A percentile compares a stretch with the other conserved stretches of the same genome.
These are phyloP conservation scores for Ametastegia equiseti DNA, from an alignment of 2,888 invertebrate genomes.

Conservation along the genomic window DNA sequence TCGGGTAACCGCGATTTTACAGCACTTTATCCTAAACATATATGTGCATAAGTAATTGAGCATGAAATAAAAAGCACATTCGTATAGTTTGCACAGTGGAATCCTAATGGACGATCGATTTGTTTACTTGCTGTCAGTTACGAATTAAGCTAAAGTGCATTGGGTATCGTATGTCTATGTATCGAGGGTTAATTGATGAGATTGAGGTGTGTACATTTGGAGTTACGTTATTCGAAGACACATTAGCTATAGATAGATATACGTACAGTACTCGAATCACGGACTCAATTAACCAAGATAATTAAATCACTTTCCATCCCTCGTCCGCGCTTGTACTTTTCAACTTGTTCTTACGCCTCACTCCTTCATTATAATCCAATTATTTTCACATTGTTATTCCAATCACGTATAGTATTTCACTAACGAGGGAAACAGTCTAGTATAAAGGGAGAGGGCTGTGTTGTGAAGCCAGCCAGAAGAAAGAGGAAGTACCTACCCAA, in stretches of 20 bases:
- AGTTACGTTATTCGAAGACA: neutral
- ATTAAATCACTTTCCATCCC: constrained; percentile 22
- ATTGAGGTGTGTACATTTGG: neutral
- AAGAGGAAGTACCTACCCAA: neutral
- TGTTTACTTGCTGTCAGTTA: constrained; percentile 25
- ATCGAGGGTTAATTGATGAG: constrained; percentile 5
- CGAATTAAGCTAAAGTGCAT: constrained; percentile 28
- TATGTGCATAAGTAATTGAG: neutral
- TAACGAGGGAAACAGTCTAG: constrained; percentile 32
- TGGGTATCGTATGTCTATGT: constrained; percentile 1
- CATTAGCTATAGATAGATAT: neutral
- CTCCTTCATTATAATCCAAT: constrained; percentile 4
- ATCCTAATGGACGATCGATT: constrained; percentile 34
- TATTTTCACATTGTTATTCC: constrained; percentile 34
- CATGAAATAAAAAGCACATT: neutral
- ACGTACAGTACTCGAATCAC: constrained; percentile 3
- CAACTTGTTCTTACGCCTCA: neutral
- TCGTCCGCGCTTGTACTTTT: neutral
- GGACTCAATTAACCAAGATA: constrained; percentile 12
- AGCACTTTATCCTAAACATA: too few species aligned
- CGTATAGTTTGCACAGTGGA: neutral
- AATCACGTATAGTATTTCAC: constrained; percentile 25
- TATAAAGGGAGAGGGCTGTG: neutral
- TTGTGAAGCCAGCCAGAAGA: too few species aligned
- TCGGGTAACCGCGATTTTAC: too few species aligned